Evolutionary conservation across 37 sponge, comb jelly and placozoan species (phyloP).

Genomic region (Bolinopsis microptera): DNA sequence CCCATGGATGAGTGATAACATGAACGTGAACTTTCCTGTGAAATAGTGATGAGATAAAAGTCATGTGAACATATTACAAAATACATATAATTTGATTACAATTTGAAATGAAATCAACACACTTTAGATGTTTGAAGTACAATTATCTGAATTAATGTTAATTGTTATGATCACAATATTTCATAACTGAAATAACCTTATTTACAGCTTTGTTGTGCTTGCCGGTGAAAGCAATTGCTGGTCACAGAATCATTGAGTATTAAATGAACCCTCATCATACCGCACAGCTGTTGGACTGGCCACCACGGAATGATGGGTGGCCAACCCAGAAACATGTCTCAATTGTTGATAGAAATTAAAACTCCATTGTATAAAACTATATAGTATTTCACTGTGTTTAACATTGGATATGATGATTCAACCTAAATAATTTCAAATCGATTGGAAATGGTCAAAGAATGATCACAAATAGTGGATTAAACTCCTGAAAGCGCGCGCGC

Average conservation of each 20-base stretch:
- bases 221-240: background rate
- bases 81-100: background rate
- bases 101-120: no score
- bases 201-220: background rate
- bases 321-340: background rate
- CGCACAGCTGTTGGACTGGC: background rate
- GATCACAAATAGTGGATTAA: no score
- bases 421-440: no score
- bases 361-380: background rate
- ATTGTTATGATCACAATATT: no score
- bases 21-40: background rate
- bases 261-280: background rate
- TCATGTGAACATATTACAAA: no score
- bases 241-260: background rate
- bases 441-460: no score
- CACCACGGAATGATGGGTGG: background rate
- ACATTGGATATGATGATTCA: background rate
- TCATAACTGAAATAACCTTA: background rate
- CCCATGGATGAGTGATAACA: background rate
- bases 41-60: background rate
- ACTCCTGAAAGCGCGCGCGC: no score
- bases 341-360: background rate
- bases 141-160: no score
- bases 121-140: no score
- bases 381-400: background rate